phyloP scores from a whole-genome alignment of 2,888 invertebrate genomes.

The Acanthoscelides obtectus region DNA sequence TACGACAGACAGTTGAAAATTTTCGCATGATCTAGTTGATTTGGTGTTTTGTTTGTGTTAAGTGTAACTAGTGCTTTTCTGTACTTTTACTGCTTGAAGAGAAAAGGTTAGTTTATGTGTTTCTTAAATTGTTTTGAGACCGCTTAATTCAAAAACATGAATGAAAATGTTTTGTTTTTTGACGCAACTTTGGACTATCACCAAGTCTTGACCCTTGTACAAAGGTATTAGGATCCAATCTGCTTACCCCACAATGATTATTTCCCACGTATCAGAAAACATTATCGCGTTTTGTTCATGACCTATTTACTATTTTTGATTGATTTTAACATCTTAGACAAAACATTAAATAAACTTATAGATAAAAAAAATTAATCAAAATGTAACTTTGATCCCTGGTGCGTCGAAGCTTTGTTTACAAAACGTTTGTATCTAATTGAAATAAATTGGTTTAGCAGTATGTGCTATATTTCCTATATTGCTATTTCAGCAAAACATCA shows the following conservation, averaged over 20 bases:
- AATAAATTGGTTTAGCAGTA: neutral
- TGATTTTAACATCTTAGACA: neutral
- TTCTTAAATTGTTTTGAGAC: neutral
- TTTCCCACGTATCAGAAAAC: neutral
- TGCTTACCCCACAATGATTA: neutral
- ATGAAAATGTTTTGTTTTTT: neutral
- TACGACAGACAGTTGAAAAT: slow-evolving; percentile 5
- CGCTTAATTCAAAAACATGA: neutral
- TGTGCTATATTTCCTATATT: too few relatives aligned
- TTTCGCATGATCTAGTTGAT: neutral
- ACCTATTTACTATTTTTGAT: neutral
- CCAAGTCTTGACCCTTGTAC: neutral
- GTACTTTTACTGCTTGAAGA: neutral
- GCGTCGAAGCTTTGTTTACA: neutral
- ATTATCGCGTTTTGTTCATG: neutral
- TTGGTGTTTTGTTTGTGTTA: neutral
- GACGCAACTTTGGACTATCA: neutral
- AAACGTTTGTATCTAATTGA: neutral
- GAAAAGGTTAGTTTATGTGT: neutral
- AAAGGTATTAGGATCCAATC: neutral
- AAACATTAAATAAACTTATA: neutral
- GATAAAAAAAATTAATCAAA: neutral
- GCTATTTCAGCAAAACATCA: too few relatives aligned
- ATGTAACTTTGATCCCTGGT: neutral
- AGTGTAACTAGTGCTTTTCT: neutral